Conservation (phyloP, 2,113 vertebrate species). For the Rhinolophus sinicus region DNA sequence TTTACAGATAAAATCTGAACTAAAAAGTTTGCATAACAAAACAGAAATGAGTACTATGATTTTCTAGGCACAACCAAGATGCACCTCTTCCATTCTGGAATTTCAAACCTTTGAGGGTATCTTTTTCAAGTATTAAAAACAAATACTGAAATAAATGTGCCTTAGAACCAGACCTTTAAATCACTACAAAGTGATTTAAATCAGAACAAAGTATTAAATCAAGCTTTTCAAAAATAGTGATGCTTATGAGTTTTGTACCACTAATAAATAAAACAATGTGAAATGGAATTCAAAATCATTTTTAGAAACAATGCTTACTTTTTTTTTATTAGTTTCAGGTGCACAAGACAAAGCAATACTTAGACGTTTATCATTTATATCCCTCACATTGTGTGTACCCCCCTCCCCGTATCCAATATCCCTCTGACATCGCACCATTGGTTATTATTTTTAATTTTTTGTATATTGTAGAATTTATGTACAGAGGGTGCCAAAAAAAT, state of each 20-base stretch:
- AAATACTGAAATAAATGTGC: background rate
- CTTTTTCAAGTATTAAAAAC: constrained; percentile 22
- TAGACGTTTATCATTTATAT: no score
- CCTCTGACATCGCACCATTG: no score
- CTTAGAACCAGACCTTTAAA: background rate
- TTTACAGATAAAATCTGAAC: background rate
- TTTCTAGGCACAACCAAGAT: background rate
- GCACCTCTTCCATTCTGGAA: background rate
- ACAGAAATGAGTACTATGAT: background rate
- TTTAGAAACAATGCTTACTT: background rate
- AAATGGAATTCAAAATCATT: background rate
- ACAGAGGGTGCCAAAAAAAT: no score
- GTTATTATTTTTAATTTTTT: background rate
- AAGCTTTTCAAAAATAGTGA: background rate
- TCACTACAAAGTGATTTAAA: background rate
- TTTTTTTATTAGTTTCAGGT: no score
- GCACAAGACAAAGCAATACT: no score
- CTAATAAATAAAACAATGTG: background rate
- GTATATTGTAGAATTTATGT: background rate
- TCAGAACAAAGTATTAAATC: background rate
- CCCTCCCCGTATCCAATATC: no score
- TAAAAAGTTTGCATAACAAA: background rate
- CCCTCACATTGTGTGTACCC: no score
- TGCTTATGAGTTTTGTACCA: background rate
- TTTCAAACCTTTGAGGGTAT: background rate